Conservation (phyloP, 1,140 invertebrate genomes). For the Macrocentrus cingulum region DNA sequence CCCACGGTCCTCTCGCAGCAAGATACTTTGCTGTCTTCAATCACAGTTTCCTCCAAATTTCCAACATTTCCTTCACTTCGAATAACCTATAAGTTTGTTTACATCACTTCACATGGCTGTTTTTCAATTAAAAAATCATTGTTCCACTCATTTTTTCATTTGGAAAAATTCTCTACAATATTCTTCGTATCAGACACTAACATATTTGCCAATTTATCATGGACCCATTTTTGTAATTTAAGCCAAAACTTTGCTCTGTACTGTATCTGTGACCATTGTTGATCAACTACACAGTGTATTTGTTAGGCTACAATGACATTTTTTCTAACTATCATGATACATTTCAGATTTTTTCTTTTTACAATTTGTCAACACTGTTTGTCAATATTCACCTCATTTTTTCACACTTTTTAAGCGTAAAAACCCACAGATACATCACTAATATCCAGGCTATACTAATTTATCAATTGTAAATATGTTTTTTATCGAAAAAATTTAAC, state of each 20-base stretch:
- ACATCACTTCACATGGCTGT: conserved; percentile 59
- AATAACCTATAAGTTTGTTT: conserved; percentile 64
- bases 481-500: background rate
- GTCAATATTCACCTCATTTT: no score
- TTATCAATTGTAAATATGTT: no score
- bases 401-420: no score
- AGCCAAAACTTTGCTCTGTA: conserved; percentile 60
- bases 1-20: conserved; percentile 32
- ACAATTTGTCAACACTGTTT: background rate
- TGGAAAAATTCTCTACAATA: conserved; percentile 56
- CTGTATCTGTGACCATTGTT: conserved; percentile 10
- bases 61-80: conserved; percentile 33
- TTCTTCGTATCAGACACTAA: conserved; percentile 45
- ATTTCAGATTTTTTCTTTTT: conserved; percentile 2
- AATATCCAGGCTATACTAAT: no score
- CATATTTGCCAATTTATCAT: conserved; percentile 62
- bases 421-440: no score
- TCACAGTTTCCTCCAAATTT: conserved; percentile 40
- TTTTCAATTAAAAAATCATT: conserved; percentile 63
- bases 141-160: conserved; percentile 59
- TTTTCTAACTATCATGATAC: background rate
- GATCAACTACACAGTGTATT: background rate
- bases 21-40: conserved; percentile 29
- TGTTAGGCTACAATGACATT: background rate
- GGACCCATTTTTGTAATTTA: conserved; percentile 77